Evolutionary conservation across 2,797 vertebrate genomes (phyloP).

Genomic region (Gila robusta): DNA sequence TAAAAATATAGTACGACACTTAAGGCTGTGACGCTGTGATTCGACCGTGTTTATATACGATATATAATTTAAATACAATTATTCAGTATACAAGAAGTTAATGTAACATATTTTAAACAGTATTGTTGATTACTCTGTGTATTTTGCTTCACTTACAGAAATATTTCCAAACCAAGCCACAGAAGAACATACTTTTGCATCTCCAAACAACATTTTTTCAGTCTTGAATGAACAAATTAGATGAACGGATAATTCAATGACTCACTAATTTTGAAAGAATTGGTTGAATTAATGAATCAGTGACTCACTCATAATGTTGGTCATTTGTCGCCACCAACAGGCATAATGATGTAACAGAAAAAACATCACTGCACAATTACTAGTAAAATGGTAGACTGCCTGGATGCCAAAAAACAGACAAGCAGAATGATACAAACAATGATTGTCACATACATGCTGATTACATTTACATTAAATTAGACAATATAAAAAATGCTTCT

Average conservation of each 20-base stretch:
- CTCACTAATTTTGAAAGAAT: not conserved
- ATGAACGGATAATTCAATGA: not conserved
- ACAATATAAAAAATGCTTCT: not conserved
- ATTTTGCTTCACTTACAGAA: not conserved
- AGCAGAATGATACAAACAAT: not conserved
- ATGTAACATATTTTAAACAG: not conserved
- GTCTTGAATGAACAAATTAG: not conserved
- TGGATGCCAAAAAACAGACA: not conserved
- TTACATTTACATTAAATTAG: not conserved
- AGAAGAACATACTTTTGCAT: not conserved
- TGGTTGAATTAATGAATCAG: not conserved
- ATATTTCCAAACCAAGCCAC: not conserved
- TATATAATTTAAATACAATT: not conserved
- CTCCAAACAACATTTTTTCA: not conserved
- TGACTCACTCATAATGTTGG: not conserved
- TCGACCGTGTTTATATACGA: not conserved
- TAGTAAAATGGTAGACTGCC: not conserved
- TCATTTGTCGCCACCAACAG: not conserved
- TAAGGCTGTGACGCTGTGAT: not conserved
- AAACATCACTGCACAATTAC: not conserved
- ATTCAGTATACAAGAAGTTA: not conserved
- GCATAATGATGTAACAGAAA: not conserved
- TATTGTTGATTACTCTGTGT: not conserved
- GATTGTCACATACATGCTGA: not conserved
- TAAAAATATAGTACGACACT: not conserved